phyloP scores from a whole-genome alignment of 2,888 invertebrate species.

The Perizoma flavofasciatum region DNA sequence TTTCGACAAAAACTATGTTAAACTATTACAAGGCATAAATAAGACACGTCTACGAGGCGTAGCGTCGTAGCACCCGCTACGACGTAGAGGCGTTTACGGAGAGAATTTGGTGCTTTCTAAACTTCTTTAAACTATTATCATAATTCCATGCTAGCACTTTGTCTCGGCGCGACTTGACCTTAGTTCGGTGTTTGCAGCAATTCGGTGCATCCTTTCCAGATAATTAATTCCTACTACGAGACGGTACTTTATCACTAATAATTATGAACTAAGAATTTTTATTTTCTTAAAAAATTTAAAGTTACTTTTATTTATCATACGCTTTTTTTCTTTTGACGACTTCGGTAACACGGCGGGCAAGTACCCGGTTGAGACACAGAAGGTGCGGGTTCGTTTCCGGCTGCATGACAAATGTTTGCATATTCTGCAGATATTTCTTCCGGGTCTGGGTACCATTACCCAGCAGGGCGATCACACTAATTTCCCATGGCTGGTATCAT shows the following conservation, averaged over 20 bases:
- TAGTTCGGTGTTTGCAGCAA: slow-evolving; percentile 54
- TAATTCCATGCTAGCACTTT: slow-evolving; percentile 75
- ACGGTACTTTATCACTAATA: slow-evolving; percentile 33
- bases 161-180: slow-evolving; percentile 61
- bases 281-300: neutral
- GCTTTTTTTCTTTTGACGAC: neutral
- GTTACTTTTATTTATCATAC: neutral
- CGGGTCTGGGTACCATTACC: too few species aligned
- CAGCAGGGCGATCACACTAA: too few species aligned
- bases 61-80: slow-evolving; percentile 52
- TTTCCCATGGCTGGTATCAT: too few species aligned
- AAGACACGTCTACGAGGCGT: slow-evolving; percentile 63
- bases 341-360: too few species aligned
- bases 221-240: slow-evolving; percentile 54
- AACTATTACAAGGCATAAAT: slow-evolving; percentile 68
- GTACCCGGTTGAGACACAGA: too few species aligned
- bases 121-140: slow-evolving; percentile 79
- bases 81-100: slow-evolving; percentile 60
- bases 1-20: slow-evolving; percentile 30
- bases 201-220: slow-evolving; percentile 59
- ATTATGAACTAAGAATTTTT: slow-evolving; percentile 13
- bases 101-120: slow-evolving; percentile 72
- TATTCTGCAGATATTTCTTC: too few species aligned
- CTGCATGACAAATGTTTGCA: too few species aligned
- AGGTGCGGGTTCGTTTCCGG: too few species aligned